Evolutionary conservation across 2,888 invertebrate species (phyloP).

Genomic region (Altica lythri): DNA sequence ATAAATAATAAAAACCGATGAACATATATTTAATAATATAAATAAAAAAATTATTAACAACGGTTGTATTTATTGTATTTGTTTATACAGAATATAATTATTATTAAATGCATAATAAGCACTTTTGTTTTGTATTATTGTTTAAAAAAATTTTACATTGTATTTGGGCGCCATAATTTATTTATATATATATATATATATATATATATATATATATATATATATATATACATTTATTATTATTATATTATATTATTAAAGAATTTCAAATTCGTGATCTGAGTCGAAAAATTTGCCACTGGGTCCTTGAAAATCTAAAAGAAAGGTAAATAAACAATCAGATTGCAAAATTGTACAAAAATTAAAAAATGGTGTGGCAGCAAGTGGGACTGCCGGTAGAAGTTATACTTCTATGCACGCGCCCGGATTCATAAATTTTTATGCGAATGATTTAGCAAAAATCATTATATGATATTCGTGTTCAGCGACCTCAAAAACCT

Average conservation of each 20-base stretch:
- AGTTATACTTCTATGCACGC: too few species aligned
- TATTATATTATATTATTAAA: slow-evolving; percentile 64
- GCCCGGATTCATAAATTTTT: too few species aligned
- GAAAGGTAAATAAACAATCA: too few species aligned
- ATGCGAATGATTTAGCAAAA: too few species aligned
- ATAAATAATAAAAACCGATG: slow-evolving; percentile 28
- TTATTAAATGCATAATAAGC: slow-evolving; percentile 33
- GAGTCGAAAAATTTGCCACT: slow-evolving; percentile 69
- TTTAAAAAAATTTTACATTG: background rate
- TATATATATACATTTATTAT: too few species aligned
- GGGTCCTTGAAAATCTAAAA: slow-evolving; percentile 65
- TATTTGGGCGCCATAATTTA: background rate
- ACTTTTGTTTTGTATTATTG: slow-evolving; percentile 8
- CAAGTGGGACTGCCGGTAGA: too few species aligned
- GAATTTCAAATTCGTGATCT: slow-evolving; percentile 82
- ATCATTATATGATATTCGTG: too few species aligned
- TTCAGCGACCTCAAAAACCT: too few species aligned
- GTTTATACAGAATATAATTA: slow-evolving; percentile 30
- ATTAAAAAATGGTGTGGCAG: too few species aligned
- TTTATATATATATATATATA: background rate
- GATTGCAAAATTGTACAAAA: too few species aligned
- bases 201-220: too few species aligned
- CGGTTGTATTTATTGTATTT: too few species aligned
- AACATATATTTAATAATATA: slow-evolving; percentile 20
- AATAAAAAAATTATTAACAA: slow-evolving; percentile 29